Evolutionary conservation across 2,797 vertebrate species (phyloP).

Genomic region (Amblyopsis hoosieri): DNA sequence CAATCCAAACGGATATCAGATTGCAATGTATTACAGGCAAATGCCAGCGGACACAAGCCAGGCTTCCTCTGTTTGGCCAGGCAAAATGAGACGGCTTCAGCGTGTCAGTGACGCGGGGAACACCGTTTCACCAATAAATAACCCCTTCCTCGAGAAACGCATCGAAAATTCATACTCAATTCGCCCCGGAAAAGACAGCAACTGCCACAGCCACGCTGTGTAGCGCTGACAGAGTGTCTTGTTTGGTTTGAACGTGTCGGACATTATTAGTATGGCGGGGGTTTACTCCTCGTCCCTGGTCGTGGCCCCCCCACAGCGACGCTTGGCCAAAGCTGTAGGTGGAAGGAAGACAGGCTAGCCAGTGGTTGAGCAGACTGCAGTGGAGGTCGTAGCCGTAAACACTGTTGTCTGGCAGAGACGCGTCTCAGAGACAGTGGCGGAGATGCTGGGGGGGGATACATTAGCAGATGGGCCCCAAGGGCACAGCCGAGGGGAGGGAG

Average conservation of each 20-base stretch:
- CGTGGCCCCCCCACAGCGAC: constrained; percentile 34
- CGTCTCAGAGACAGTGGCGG: constrained; percentile 7
- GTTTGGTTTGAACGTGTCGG: constrained; percentile 27
- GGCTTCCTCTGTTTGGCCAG: constrained; percentile 54
- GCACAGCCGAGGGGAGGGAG: constrained; percentile 21
- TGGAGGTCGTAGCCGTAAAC: constrained; percentile 42
- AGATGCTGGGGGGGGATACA: constrained; percentile 42
- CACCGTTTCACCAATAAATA: constrained; percentile 48
- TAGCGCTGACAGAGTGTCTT: constrained; percentile 30
- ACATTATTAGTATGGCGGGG: constrained; percentile 11
- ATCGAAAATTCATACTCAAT: constrained; percentile 57
- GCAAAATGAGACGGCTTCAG: constrained; percentile 52
- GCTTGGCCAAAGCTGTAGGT: constrained; percentile 31
- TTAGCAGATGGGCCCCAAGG: constrained; percentile 45
- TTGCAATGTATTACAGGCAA: constrained; percentile 67
- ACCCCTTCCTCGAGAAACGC: constrained; percentile 45
- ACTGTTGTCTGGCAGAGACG: constrained; percentile 25
- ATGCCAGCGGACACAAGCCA: constrained; percentile 58
- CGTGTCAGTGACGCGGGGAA: constrained; percentile 21
- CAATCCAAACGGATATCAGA: constrained; percentile 65
- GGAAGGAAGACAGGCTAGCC: constrained; percentile 24
- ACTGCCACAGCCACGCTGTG: constrained; percentile 32
- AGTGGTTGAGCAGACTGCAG: constrained; percentile 33
- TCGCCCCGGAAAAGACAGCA: constrained; percentile 21
- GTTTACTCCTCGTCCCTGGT: constrained; percentile 16